Evolutionary conservation across 2,888 invertebrate species (phyloP), one percentile per base, ranked within the genome.

Genomic region (Caenorhabditis zanzibari): DNA sequence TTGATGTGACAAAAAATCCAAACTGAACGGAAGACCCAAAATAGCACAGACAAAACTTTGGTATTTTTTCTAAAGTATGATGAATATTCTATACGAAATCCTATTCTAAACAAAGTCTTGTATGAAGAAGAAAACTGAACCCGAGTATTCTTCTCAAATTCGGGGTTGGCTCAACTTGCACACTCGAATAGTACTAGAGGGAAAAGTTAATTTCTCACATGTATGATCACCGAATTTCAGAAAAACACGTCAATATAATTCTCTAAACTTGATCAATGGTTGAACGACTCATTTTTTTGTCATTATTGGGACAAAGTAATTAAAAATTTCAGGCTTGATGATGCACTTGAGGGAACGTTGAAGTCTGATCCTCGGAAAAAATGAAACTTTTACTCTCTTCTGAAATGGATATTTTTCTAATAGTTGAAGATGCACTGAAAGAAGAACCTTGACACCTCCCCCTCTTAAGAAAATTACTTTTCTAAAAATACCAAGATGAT

Each of bases 401-500:
- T 19, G 5, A 5, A 44, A 44, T 7, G n/a, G 19, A 19, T 5
- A n/a, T 19, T 47, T 44, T 44, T 44, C 16, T 6, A n/a, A 47
- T 5, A 19, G 24, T 26, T 54, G 26, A 26, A 24, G 26, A 54
- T 26, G n/a, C 5, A 4, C 38, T 47, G n/a, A 47, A 54, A 24
- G 26, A 12, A 19, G 12, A 54, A 26, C 52, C 5, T 19, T 26
- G 24, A 54, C 47, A 14, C 54, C 24, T 54, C 54, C 54, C 54
- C 24, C 54, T 54, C 16, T 54, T 54, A 41, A 63, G 38, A 38
- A 44, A 44, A 44, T 63, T 24, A 54, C 24, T 26, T 54, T 54
- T 44, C 63, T 41, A 41, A 63, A 63, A 63, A 63, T 63, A 63
- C 2, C 44, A 7, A 44, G 24, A 63, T 63, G 63, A 63, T 63